phyloP scores from a whole-genome alignment of 1,140 invertebrate genomes.

The Bradynema listronoti region DNA sequence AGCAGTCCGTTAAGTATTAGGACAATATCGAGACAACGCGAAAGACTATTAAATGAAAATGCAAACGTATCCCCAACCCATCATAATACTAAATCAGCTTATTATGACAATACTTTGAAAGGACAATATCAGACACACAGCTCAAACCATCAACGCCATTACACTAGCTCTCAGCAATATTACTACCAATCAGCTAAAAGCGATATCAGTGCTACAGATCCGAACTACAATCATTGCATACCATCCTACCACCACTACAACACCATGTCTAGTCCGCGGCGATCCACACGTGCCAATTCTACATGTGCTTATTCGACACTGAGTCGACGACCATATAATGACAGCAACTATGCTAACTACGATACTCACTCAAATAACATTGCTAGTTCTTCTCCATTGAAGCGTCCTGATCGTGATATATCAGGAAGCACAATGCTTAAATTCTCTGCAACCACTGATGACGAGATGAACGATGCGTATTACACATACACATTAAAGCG shows the following conservation, averaged over 20 bases:
- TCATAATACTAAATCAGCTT: no score
- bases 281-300: background rate
- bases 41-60: no score
- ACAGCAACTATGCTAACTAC: background rate
- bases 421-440: background rate
- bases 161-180: no score
- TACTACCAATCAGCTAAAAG: no score
- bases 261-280: background rate
- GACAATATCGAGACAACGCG: background rate
- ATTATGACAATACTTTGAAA: no score
- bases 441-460: background rate
- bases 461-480: slow-evolving; percentile 42
- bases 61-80: no score
- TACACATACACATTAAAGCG: slow-evolving; percentile 29
- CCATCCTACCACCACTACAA: background rate
- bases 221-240: background rate
- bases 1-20: background rate
- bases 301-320: background rate
- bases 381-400: slow-evolving; percentile 3
- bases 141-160: no score
- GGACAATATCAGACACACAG: no score
- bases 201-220: no score
- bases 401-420: slow-evolving; percentile 1
- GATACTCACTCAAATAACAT: background rate
- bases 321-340: background rate